Evolutionary conservation across 1,140 invertebrate genomes (phyloP), one percentile per base, ranked within the genome.

Genomic region (Ceratina australensis): DNA sequence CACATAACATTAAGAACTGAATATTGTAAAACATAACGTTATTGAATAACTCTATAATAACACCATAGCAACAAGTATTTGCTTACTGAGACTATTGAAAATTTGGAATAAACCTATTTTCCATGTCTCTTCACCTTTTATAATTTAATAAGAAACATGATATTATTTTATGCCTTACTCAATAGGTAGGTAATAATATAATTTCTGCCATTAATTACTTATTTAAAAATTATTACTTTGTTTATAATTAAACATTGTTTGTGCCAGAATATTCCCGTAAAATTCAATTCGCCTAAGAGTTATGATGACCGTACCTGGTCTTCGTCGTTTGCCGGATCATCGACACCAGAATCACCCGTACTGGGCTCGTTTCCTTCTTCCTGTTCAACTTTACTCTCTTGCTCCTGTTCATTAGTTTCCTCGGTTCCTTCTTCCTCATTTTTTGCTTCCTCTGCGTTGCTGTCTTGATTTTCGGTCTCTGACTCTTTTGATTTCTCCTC

Each of bases 281-380:
- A 42, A 59, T n/a, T 49, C 60, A 50, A 57, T 49, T 72, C 50
- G 68, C 61, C 42, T 78, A 78, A 65, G 18, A 22, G 49, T 78
- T 78, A 78, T 49, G 57, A 26, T 54, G 77, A 72, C 61, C 60
- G 76, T 88, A 92, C 91, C 87, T 92, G 88, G 76, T 91, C 89
- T 64, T 92, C 91, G 26, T 89, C 89, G 83, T 89, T 87, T 50
- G 75, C 59, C 16, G 83, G 82, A 67, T 90, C 87, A 61, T 87
- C 90, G 16, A 90, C 86, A 12, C 87, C 90, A 24, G 90, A 91
- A 59, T 91, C 89, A 3, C 87, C 89, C 4, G 87, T 91, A 26
- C 88, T 90, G 8, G 86, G 82, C 22, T 88, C 88, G 24, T 83
- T 87, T 74, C 87, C 86, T 20, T 91, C 89, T 47, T 90, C 89